phyloP scores from a whole-genome alignment of 2,888 invertebrate genomes.

The Caenorhabditis parvicauda region DNA sequence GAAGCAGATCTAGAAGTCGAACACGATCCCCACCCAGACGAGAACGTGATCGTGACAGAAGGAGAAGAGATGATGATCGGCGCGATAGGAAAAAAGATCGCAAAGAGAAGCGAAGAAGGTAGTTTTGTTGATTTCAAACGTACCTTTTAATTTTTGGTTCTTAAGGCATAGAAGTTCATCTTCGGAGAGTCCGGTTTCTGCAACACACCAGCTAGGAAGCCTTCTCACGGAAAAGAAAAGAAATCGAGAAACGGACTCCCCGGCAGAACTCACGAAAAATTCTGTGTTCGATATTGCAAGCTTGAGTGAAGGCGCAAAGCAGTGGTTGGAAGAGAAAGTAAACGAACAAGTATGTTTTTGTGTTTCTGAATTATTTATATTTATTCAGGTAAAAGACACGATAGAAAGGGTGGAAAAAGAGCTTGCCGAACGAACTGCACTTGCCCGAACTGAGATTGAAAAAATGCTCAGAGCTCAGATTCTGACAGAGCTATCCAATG shows the following conservation, averaged over 20 bases:
- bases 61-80: constrained; percentile 2
- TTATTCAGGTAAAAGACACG: constrained; percentile 29
- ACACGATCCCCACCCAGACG: constrained; percentile 11
- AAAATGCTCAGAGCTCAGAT: constrained; percentile 52
- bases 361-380: neutral
- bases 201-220: constrained; percentile 34
- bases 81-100: neutral
- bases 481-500: constrained; percentile 53
- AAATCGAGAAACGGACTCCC: too few species aligned
- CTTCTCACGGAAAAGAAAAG: constrained; percentile 27
- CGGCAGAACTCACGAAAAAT: constrained; percentile 13
- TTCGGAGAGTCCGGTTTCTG: constrained; percentile 21
- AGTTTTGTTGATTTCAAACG: neutral
- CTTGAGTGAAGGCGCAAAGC: constrained; percentile 41
- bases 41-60: constrained; percentile 17
- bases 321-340: constrained; percentile 50
- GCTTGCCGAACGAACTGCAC: constrained; percentile 39
- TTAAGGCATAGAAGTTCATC: constrained; percentile 31
- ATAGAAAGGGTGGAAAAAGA: constrained; percentile 36
- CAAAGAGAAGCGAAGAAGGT: too few species aligned
- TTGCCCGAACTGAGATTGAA: constrained; percentile 48
- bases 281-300: constrained; percentile 38
- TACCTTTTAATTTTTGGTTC: neutral
- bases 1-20: constrained; percentile 8
- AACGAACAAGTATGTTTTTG: constrained; percentile 42